Base-by-base conservation (phyloP, 2,888 invertebrate species). In the Rhyacophila evoluta region DNA sequence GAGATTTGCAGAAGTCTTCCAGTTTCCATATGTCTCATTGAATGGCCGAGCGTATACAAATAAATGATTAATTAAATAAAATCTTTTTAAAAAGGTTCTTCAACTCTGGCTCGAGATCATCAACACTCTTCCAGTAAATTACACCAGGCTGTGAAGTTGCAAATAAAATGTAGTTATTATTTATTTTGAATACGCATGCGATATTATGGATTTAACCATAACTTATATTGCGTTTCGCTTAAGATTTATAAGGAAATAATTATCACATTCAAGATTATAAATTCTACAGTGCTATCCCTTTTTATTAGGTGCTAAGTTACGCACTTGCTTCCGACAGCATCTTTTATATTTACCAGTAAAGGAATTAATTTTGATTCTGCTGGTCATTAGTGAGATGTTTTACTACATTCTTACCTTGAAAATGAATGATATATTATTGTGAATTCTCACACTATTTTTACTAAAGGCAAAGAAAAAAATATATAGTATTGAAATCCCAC, bases 161-260 rank as follows among this genome's bases (percentile, higher is more conserved):
- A 71, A 71, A 76, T 76, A 55, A 55, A 55, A 55, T 55, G 55
- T 55, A 76, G 76, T 71, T 76, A 76, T 76, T 76, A 76, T 76
- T 76, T 76, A 76, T 76, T 76, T 71, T 39, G 19, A 71, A 33
- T 39, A 29, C 76, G 71, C 76, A 76, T 76, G 76, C 76, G 27
- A 76, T 74, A 74, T 74, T 19, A 72, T 28, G 36, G n/a, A 33
- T 70, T 39, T n/a, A 39, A 37, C 33, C 28, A 10, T 39, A 41
- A 73, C 27, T 38, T 10, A 19, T 25, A 69, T 37, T 75, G 38
- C 15, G 69, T 70, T 41, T 71, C 41, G 29, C 39, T 27, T 10
- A 39, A 39, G 74, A 74, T 74, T 74, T 74, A 74, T 74, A 74
- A 55, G 55, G 55, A 55, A 55, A 55, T 55, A 28, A 29, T 29